Conservation (phyloP, 2,797 vertebrate genomes). For the Syngnathus rostellatus region DNA sequence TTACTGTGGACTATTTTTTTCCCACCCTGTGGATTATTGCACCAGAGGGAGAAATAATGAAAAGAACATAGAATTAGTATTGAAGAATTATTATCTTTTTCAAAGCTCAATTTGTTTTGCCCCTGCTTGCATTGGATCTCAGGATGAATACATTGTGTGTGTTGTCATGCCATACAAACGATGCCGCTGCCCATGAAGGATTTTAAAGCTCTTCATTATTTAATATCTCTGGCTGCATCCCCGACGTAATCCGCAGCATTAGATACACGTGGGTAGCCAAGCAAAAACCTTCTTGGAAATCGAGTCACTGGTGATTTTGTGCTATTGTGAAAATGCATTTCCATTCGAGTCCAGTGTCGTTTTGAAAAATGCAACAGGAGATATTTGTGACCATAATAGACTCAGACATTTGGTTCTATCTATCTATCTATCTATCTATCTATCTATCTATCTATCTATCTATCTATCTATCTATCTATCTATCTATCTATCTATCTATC, state of each 20-base stretch:
- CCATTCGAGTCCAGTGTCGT: conserved; percentile 9
- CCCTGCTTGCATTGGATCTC: not conserved
- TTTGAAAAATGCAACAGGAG: conserved; percentile 20
- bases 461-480: not conserved
- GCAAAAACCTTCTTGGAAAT: conserved; percentile 2
- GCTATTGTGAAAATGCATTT: conserved; percentile 2
- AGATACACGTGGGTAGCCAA: conserved; percentile 3
- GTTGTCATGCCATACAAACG: not conserved
- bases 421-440: not conserved
- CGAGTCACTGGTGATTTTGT: conserved; percentile 10
- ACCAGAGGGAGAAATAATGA: too few species aligned
- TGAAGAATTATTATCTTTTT: too few species aligned
- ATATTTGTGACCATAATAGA: conserved; percentile 26
- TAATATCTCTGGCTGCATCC: not conserved
- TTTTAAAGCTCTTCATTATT: not conserved
- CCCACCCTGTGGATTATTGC: too few species aligned
- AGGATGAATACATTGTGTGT: not conserved
- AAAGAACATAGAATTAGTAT: too few species aligned
- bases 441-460: not conserved
- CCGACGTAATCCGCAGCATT: not conserved
- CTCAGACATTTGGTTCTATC: not conserved
- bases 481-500: not conserved
- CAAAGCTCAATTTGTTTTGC: not conserved
- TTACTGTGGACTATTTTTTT: too few species aligned
- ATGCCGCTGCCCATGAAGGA: not conserved